Percentiles rank a stretch among this genome's conserved stretches.
These are phyloP conservation scores for Gephyroberyx darwinii DNA, from an alignment of 2,797 vertebrate species.

Conservation along the genomic window DNA sequence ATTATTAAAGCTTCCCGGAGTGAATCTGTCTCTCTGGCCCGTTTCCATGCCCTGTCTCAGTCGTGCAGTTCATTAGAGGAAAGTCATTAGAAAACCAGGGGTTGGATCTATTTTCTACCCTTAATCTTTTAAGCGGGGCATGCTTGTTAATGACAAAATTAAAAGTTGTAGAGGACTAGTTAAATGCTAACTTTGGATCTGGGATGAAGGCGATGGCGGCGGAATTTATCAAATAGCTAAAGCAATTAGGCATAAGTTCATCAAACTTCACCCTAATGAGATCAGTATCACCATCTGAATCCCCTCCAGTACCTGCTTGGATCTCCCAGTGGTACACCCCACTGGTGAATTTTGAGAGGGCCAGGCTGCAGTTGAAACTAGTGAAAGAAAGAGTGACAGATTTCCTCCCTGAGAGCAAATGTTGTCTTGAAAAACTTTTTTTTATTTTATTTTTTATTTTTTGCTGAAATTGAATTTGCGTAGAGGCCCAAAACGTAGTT, in stretches of 20 bases:
- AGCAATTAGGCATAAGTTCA: constrained; percentile 29
- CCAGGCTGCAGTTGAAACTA: not conserved
- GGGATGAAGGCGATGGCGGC: too few species aligned
- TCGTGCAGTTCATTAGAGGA: too few species aligned
- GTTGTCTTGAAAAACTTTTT: constrained; percentile 32
- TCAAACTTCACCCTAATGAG: constrained; percentile 30
- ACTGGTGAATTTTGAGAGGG: not conserved
- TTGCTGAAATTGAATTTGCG: constrained; percentile 47
- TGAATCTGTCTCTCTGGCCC: too few species aligned
- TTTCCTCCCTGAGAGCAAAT: constrained; percentile 34
- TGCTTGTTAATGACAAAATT: too few species aligned
- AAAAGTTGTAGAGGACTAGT: too few species aligned
- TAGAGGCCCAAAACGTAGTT: constrained; percentile 36
- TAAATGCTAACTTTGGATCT: too few species aligned
- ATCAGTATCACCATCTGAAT: constrained; percentile 26
- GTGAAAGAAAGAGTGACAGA: constrained; percentile 22
- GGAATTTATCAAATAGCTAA: constrained; percentile 42
- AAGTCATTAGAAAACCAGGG: too few species aligned
- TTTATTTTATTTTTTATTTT: not conserved
- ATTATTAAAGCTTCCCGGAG: too few species aligned
- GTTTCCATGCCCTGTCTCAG: too few species aligned
- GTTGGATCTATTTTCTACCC: too few species aligned
- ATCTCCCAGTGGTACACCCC: constrained; percentile 4
- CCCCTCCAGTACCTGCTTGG: not conserved
- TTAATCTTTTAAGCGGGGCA: too few species aligned